Base-by-base conservation (phyloP, 2,113 vertebrate genomes). In the Labeo rohita region DNA sequence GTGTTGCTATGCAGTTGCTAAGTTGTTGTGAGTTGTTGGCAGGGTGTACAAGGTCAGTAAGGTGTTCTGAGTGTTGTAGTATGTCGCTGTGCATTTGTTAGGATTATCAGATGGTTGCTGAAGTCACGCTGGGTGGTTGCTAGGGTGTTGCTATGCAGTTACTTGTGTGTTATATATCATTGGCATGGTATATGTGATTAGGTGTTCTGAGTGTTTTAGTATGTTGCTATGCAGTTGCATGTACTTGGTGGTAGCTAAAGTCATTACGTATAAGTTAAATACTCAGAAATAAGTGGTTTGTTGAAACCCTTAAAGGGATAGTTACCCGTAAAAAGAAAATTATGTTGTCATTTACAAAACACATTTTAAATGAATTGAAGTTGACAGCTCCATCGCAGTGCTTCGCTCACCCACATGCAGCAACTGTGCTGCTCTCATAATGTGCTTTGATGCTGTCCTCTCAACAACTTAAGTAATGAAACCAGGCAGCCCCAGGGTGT, bases 401-500 rank as follows among this genome's bases (percentile, higher is more conserved):
- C 18, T 23, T 68, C 8, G 6, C 75, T 68, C 8, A 28, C 23
- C 28, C 12, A 76, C 45, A 56, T 18, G 56, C 4, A 68, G 39
- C 83, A 43, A 72, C 84, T 68, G 83, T 90, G 80, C 87, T 90
- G 84, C 87, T 89, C 87, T 81, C 86, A 87, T 85, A 87, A 81
- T 79, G 85, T 88, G 89, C 91, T 94, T 91, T 92, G 92, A 85
- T 45, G 43, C 82, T 79, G 79, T 80, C 70, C 72, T 88, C 89
- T 86, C 81, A 80, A 86, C 85, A 88, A 94, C 92, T 94, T 93
- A 94, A 93, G 92, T 91, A 91, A 90, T 91, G 89, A 93, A 92
- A 89, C 92, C 93, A 92, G 89, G 84, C 83, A 93, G 93, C 94
- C 93, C 89, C 79, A 85, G 93, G 94, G 90, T 95, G 93, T 94